Evolutionary conservation across 2,113 vertebrate species (phyloP), one percentile per base, ranked within the genome.

Genomic region (Phyllopteryx taeniolatus): DNA sequence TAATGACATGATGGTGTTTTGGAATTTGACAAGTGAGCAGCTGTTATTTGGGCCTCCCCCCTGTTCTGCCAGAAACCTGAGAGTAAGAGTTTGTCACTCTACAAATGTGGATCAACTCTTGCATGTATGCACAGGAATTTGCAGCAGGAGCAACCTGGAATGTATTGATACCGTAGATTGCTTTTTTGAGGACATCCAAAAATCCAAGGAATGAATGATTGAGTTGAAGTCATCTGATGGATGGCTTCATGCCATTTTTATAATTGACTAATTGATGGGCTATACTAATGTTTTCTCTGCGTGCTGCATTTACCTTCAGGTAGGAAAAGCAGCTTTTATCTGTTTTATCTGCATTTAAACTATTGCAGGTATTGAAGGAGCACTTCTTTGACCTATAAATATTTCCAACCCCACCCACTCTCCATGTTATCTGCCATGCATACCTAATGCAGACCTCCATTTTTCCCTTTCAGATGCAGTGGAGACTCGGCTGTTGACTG

Each of bases 401-500:
- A 67, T 54, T 61, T 60, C 47, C 60, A 49, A 75, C 64, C 64
- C 13, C 57, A 68, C 68, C 59, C 66, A 43, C 67, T 77, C 27
- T 44, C 74, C 51, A 54, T 82, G 75, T 79, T 71, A 57, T 75
- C 67, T 47, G 46, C 75, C 78, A 80, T 78, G 79, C 79, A 83
- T 81, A 79, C 67, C 49, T 81, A 85, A 88, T 79, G 39, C 22
- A 74, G 57, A 75, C 70, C 81, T 82, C 68, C 27, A 31, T 35
- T 72, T 67, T 56, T 70, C 39, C 68, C 72, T 74, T 84, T 44
- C 88, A 99, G 98, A 96, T 97, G 96, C 95, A 95, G 95, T 95
- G 95, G 95, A 92, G 85, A 85, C 88, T 91, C 83, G 67, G 82
- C 85, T 93, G 87, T 92, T 98, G 95, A 97, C 90, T 93, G 90